phyloP scores from a whole-genome alignment of 2,113 vertebrate genomes.

The Thomomys bottae region DNA sequence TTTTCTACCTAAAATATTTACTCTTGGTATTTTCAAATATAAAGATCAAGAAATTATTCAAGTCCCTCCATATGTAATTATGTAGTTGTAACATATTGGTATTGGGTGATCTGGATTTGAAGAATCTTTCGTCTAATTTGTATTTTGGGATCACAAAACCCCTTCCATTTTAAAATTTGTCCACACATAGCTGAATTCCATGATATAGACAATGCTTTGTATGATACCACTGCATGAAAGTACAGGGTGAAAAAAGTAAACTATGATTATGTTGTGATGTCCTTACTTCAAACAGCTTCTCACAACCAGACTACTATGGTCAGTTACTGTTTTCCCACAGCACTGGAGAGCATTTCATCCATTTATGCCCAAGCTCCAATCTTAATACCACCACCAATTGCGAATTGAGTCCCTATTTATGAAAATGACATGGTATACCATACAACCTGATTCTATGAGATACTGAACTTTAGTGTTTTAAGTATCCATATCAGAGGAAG shows the following conservation, averaged over 20 bases:
- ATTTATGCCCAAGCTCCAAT: background rate
- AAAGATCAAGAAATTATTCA: conserved; percentile 1
- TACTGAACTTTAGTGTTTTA: conserved; percentile 1
- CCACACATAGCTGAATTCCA: background rate
- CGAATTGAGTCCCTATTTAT: background rate
- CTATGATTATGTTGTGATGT: background rate
- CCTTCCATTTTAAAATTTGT: background rate
- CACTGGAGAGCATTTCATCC: background rate
- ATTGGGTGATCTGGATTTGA: background rate
- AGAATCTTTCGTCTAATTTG: conserved; percentile 9
- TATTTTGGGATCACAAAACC: background rate
- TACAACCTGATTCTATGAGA: background rate
- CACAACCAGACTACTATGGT: background rate
- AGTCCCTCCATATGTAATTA: background rate
- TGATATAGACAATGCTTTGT: background rate
- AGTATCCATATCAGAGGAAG: background rate
- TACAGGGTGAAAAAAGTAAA: background rate
- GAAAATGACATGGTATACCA: background rate
- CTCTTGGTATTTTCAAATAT: conserved; percentile 3
- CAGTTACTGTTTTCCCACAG: background rate
- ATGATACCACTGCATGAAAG: background rate
- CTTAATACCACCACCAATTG: background rate
- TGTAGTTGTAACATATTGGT: background rate
- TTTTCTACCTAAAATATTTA: background rate
- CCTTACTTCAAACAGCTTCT: background rate